These are phyloP conservation scores for Catamblyrhynchus diadema DNA, from an alignment of 2,797 vertebrate genomes.

Conservation along the genomic window DNA sequence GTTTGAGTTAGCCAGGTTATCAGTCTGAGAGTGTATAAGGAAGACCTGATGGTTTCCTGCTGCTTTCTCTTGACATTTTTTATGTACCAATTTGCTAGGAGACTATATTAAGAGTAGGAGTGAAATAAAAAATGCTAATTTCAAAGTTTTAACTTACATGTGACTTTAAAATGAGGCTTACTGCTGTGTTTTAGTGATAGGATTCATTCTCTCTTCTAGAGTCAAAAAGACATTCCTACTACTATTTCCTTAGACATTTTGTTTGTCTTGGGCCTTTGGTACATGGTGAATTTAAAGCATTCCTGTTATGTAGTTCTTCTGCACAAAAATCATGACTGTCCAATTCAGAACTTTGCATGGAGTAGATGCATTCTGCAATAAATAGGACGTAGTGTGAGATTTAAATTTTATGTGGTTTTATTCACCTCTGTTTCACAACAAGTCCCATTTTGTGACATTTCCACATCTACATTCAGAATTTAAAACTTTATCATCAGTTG, in stretches of 20 bases:
- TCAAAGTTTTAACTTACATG: neutral
- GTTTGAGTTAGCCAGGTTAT: neutral
- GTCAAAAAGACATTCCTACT: slow-evolving; percentile 8
- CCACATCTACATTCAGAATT: neutral
- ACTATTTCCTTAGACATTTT: neutral
- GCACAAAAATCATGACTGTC: slow-evolving; percentile 18
- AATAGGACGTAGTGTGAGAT: neutral
- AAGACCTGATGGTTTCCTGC: neutral
- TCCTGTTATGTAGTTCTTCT: slow-evolving; percentile 37
- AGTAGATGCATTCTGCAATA: neutral
- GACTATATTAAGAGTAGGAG: neutral
- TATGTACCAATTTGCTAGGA: neutral
- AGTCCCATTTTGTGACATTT: neutral
- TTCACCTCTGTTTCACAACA: neutral
- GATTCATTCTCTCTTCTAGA: slow-evolving; percentile 39
- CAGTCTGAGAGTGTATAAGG: neutral
- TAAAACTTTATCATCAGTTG: neutral
- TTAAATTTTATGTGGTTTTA: neutral
- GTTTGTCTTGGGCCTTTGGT: slow-evolving; percentile 18
- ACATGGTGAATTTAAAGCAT: slow-evolving; percentile 22
- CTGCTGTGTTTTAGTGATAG: slow-evolving; percentile 37
- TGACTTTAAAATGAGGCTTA: slow-evolving; percentile 38
- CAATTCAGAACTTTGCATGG: slow-evolving; percentile 21
- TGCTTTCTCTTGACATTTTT: slow-evolving; percentile 1
- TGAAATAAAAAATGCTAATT: slow-evolving; percentile 30